Evolutionary conservation across 2,113 vertebrate species (phyloP).

Genomic region (Ariopsis seemanni): DNA sequence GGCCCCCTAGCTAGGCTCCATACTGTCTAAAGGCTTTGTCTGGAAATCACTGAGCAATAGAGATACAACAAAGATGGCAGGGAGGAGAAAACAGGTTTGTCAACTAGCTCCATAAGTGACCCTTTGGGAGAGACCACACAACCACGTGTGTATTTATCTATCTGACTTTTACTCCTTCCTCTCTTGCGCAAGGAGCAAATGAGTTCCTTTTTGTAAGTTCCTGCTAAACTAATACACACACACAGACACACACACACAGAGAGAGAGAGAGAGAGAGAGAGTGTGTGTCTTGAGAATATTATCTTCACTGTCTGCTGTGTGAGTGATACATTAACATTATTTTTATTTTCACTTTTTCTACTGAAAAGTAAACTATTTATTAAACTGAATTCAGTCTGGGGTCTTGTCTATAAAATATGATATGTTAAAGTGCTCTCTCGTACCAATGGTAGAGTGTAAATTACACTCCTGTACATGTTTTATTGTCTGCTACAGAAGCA

Average conservation of each 20-base stretch:
- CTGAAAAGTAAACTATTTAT: background rate
- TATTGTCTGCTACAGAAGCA: background rate
- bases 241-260: conserved; percentile 22
- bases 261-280: too few relatives aligned
- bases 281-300: too few relatives aligned
- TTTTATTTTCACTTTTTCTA: background rate
- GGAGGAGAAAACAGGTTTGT: conserved; percentile 29
- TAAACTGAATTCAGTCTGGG: background rate
- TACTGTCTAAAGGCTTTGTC: conserved; percentile 12
- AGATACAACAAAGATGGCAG: background rate
- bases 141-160: conserved; percentile 2
- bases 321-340: background rate
- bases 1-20: background rate
- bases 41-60: conserved; percentile 1
- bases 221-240: background rate
- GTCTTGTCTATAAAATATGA: background rate
- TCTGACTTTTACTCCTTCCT: conserved; percentile 17
- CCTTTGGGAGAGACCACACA: conserved; percentile 21
- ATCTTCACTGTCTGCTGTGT: background rate
- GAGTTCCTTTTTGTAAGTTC: conserved; percentile 32
- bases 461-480: background rate
- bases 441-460: background rate
- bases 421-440: background rate
- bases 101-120: conserved; percentile 16
- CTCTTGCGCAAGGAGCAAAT: background rate